Evolutionary conservation across 2,113 vertebrate genomes (phyloP), one percentile per base, ranked within the genome.

Genomic region (Enhydra lutris): DNA sequence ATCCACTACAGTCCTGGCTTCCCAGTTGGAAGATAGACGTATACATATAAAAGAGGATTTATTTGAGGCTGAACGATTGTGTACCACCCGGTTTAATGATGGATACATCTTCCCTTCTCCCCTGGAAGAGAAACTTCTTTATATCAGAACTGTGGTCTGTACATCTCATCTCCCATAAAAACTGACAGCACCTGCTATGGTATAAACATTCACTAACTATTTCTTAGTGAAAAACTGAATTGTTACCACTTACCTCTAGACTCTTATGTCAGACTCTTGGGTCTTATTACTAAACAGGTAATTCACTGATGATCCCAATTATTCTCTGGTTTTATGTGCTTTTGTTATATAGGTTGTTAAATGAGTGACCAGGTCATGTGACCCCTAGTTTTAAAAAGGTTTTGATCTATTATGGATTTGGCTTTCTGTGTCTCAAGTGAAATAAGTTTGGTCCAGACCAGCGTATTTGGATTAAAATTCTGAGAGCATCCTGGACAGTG

Each of bases 341-440:
- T 93, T 61, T 92, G 10, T 90, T 94, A 29, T 45, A 21, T 63
- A 73, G 7, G 4, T 76, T 81, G 69, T 69, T 80, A 36, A 45
- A 20, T 80, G 90, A 69, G 63, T 59, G 59, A 81, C 80, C 31
- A 95, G 42, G 10, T 61, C 45, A 76, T 23, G 18, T 71, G 76
- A 82, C 39, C 96, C 94, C 31, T 47, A 65, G 69, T 83, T 98
- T 90, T 84, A 63, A 59, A 93, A 92, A 89, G 29, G 24, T 67
- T 91, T 95, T 74, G 45, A 47, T 71, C 57, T 84, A 67, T 9
- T 59, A 0, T 65, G 12, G 6, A 67, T 39, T 79, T 95, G 69
- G 15, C 52, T 78, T 82, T 87, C 57, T 91, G 0, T 79, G 39
- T 91, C 69, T 91, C 39, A 78, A 29, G 67, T 88, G 71, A 82